Conservation (phyloP, 2,888 invertebrate species). For the Saturnia pavonia region DNA sequence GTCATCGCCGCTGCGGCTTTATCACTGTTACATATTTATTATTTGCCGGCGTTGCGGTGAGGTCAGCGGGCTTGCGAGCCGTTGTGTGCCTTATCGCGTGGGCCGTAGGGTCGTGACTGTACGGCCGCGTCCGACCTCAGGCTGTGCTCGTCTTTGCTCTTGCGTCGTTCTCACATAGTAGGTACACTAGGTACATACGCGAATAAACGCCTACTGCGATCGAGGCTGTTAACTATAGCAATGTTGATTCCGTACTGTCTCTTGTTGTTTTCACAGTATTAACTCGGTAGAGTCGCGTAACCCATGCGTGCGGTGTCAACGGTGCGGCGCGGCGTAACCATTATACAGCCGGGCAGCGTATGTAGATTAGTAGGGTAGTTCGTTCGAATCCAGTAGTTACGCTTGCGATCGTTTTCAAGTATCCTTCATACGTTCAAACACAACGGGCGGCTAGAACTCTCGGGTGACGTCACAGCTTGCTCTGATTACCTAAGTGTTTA, state of each 20-base stretch:
- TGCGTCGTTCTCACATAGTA: constrained; percentile 61
- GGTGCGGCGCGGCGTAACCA: not conserved
- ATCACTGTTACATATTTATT: constrained; percentile 82
- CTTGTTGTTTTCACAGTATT: not conserved
- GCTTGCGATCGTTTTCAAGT: not conserved
- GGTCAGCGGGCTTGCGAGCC: constrained; percentile 72
- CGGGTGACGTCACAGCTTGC: constrained; percentile 19
- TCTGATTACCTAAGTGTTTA: constrained; percentile 14
- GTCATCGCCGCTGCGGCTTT: constrained; percentile 77
- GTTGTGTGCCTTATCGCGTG: constrained; percentile 74
- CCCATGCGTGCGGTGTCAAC: not conserved
- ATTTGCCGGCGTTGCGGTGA: constrained; percentile 75
- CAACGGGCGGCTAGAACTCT: not conserved
- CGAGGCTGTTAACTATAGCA: constrained; percentile 19
- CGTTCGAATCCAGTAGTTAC: not conserved
- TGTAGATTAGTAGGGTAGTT: not conserved
- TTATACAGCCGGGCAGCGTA: not conserved
- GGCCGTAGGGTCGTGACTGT: constrained; percentile 67
- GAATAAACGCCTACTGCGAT: constrained; percentile 16
- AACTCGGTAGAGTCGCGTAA: not conserved
- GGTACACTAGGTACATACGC: constrained; percentile 9
- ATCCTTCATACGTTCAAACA: not conserved
- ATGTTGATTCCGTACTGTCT: not conserved
- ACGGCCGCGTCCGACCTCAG: constrained; percentile 61
- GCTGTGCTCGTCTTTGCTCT: constrained; percentile 67